Conservation (phyloP, 1,140 invertebrate species). For the Tetramorium simillimum region DNA sequence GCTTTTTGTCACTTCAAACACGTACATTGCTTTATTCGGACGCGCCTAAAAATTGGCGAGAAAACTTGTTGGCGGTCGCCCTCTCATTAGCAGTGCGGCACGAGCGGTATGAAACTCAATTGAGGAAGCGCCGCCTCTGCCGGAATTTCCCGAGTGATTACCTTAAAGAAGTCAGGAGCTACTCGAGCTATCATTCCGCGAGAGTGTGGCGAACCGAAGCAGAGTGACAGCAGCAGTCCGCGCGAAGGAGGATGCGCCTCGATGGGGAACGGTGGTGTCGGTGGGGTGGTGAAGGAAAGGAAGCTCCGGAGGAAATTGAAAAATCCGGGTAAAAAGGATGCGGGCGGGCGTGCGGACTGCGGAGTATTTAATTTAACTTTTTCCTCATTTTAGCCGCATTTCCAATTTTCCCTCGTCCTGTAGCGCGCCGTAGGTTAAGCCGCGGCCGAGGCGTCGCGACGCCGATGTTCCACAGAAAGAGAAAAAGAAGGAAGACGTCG, state of each 20-base stretch:
- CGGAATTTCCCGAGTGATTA: constrained; percentile 72
- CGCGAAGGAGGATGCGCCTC: not conserved
- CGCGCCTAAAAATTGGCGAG: constrained; percentile 16
- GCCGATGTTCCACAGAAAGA: not conserved
- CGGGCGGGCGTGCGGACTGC: constrained; percentile 57
- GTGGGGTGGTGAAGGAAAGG: constrained; percentile 44
- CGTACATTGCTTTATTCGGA: not conserved
- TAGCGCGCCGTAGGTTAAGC: constrained; percentile 59
- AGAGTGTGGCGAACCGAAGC: constrained; percentile 28
- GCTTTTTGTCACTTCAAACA: not conserved
- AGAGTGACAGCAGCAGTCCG: constrained; percentile 27
- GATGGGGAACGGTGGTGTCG: not conserved
- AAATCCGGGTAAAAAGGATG: constrained; percentile 76
- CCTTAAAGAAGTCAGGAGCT: constrained; percentile 67
- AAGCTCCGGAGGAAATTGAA: constrained; percentile 76
- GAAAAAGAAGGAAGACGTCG: not conserved
- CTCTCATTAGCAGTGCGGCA: constrained; percentile 3
- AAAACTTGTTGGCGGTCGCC: constrained; percentile 9
- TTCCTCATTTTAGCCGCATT: constrained; percentile 76
- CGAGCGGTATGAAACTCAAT: constrained; percentile 46
- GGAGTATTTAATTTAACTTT: constrained; percentile 78
- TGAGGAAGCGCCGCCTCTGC: constrained; percentile 23
- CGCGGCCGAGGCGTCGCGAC: constrained; percentile 36
- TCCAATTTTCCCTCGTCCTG: constrained; percentile 72
- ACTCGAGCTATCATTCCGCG: constrained; percentile 54